phyloP scores from a whole-genome alignment of 2,113 vertebrate species.

The Anarhynchus alexandrinus region DNA sequence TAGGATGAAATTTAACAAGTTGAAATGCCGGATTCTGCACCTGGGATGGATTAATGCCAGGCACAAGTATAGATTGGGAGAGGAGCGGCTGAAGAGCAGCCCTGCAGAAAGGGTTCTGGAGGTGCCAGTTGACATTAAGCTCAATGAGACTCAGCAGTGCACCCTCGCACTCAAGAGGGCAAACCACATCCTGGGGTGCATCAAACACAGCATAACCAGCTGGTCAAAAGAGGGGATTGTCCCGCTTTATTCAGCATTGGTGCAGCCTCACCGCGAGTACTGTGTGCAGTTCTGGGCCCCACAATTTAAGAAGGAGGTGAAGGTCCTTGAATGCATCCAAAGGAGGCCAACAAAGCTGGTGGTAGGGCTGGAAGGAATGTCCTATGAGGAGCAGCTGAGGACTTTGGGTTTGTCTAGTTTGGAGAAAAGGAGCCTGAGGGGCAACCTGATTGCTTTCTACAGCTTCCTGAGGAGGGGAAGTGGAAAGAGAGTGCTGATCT shows the following conservation, averaged over 20 bases:
- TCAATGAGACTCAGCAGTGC: background rate
- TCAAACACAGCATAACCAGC: background rate
- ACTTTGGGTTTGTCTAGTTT: background rate
- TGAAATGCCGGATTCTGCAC: background rate
- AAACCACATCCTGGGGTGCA: background rate
- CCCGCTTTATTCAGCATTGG: fast-evolving
- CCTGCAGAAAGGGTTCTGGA: background rate
- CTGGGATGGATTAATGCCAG: fast-evolving
- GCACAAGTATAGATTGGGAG: background rate
- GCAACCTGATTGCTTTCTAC: background rate
- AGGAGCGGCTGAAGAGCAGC: background rate
- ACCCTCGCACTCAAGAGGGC: background rate
- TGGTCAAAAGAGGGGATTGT: background rate
- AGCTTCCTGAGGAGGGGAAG: background rate
- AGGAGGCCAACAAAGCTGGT: background rate
- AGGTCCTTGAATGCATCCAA: fast-evolving
- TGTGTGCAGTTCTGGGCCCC: background rate
- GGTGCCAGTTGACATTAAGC: too few relatives aligned
- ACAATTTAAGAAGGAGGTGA: background rate
- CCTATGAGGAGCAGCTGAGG: background rate
- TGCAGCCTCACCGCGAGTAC: background rate
- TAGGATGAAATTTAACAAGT: background rate
- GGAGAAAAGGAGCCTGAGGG: background rate
- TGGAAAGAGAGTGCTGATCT: background rate
- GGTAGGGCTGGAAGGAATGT: background rate